phyloP scores from a whole-genome alignment of 1,140 invertebrate species.

The Leptinotarsa texana region DNA sequence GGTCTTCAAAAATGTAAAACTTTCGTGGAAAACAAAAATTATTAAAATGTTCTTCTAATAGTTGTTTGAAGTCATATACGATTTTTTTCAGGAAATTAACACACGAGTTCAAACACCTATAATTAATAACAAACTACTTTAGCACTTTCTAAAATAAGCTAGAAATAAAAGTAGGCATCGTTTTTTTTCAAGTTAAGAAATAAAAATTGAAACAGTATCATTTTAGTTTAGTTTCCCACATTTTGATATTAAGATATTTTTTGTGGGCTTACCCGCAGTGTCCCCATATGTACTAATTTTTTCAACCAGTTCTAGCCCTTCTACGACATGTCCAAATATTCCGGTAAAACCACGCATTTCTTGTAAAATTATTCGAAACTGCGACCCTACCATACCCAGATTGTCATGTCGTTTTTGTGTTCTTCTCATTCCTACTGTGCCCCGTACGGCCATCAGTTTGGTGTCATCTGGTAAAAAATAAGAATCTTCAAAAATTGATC shows the following conservation, averaged over 20 bases:
- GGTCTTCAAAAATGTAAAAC: no score
- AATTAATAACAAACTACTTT: background rate
- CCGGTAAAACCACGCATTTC: conserved; percentile 82
- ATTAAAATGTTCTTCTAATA: no score
- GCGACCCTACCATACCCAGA: conserved; percentile 79
- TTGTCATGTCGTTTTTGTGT: conserved; percentile 81
- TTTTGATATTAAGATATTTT: conserved; percentile 73
- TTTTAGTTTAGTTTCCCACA: conserved; percentile 67
- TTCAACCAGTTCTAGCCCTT: conserved; percentile 79
- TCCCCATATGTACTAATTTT: conserved; percentile 78
- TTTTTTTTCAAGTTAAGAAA: background rate
- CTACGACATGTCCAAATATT: conserved; percentile 81
- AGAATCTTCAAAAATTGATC: conserved; percentile 75
- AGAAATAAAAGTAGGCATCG: background rate
- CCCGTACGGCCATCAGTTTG: conserved; percentile 73
- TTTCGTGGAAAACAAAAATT: no score
- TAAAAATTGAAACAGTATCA: background rate
- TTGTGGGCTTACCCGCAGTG: conserved; percentile 75
- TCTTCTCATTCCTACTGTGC: conserved; percentile 80
- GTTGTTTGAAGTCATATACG: no score
- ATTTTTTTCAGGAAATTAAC: no score
- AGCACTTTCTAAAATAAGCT: background rate
- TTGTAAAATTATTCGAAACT: conserved; percentile 79
- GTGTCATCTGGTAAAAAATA: conserved; percentile 84
- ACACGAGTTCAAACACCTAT: no score